These are phyloP conservation scores for Synanthedon vespiformis DNA, from an alignment of 2,888 invertebrate species.

Conservation along the genomic window DNA sequence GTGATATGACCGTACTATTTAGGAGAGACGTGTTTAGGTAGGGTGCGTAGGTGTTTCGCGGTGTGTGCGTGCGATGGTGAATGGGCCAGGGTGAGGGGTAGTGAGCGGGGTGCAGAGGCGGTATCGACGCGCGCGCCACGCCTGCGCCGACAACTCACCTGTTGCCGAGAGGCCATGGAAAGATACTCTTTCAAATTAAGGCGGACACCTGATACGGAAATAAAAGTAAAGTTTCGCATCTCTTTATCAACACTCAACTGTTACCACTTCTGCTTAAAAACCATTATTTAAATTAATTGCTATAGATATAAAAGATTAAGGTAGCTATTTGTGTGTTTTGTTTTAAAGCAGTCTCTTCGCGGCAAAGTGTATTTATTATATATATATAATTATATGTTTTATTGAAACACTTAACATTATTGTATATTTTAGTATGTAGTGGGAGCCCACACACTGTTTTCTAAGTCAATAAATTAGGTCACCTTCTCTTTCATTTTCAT, in stretches of 20 bases:
- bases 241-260: not conserved
- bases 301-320: not conserved
- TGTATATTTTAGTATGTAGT: not conserved
- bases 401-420: not conserved
- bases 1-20: not conserved
- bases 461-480: too few relatives aligned
- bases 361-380: not conserved
- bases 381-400: too few relatives aligned
- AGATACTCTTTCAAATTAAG: conserved; percentile 65
- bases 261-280: not conserved
- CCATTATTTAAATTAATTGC: too few relatives aligned
- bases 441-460: too few relatives aligned
- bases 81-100: conserved; percentile 58
- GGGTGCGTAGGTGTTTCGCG: conserved; percentile 7
- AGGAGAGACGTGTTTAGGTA: not conserved
- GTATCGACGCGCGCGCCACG: conserved; percentile 63
- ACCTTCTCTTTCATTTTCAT: too few relatives aligned
- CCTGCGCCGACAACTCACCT: conserved; percentile 58
- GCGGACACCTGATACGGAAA: conserved; percentile 60
- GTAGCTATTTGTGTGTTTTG: not conserved
- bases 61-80: conserved; percentile 12
- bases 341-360: not conserved
- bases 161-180: conserved; percentile 63
- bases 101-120: conserved; percentile 22
- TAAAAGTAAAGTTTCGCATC: conserved; percentile 39